Conservation (phyloP, 2,888 invertebrate species). For the Synergus gifuensis region DNA sequence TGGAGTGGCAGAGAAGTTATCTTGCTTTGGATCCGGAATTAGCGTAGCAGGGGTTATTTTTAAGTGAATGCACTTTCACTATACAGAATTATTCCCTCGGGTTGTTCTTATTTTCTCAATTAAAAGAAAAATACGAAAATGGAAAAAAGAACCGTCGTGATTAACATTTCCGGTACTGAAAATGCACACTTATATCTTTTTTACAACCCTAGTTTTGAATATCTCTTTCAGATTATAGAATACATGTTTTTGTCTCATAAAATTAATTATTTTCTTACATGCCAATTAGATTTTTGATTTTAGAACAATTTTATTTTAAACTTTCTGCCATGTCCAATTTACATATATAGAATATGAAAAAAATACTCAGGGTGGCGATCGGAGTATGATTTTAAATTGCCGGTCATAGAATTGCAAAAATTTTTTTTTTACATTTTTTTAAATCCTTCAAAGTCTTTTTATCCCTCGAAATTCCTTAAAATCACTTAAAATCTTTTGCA, state of each 20-base stretch:
- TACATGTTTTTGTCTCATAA: neutral
- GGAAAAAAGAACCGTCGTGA: constrained; percentile 10
- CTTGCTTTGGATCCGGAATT: constrained; percentile 60
- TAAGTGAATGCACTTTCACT: constrained; percentile 60
- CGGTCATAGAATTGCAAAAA: no score
- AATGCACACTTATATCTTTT: neutral
- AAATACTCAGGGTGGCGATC: neutral
- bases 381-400: no score
- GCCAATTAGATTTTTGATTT: neutral
- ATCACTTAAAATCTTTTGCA: no score
- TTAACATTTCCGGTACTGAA: constrained; percentile 26
- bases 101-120: constrained; percentile 23
- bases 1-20: constrained; percentile 58
- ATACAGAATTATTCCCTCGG: constrained; percentile 53
- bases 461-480: no score
- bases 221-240: neutral
- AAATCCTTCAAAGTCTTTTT: no score
- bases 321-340: neutral
- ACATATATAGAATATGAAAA: neutral
- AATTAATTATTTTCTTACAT: neutral
- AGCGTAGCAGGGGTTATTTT: constrained; percentile 57
- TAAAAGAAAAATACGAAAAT: constrained; percentile 18
- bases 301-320: neutral
- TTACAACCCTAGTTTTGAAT: neutral
- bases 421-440: no score